phyloP scores from a whole-genome alignment of 2,888 invertebrate species.

The Drosophila testacea region DNA sequence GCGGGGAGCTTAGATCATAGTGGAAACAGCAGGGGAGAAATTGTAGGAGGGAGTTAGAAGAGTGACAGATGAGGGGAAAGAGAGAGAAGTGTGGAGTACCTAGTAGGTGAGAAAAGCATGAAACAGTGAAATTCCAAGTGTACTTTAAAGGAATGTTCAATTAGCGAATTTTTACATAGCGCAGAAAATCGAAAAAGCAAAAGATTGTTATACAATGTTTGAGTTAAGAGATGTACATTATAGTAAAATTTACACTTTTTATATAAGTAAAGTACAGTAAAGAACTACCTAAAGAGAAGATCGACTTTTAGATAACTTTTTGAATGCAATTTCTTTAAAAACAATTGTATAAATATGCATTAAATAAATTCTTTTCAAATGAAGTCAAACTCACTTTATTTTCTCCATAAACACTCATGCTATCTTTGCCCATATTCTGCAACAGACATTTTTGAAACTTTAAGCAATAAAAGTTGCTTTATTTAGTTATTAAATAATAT shows the following conservation, averaged over 20 bases:
- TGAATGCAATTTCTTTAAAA: no score
- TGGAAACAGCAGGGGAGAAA: constrained; percentile 4
- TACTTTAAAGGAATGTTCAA: constrained; percentile 45
- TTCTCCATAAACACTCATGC: no score
- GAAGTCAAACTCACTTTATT: no score
- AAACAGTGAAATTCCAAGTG: constrained; percentile 47
- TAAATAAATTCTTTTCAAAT: no score
- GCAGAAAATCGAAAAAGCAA: not conserved
- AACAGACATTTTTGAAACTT: no score
- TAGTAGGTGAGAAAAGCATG: constrained; percentile 4
- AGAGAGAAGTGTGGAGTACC: not conserved
- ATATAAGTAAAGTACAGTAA: not conserved
- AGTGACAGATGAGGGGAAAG: not conserved
- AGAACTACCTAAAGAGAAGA: no score
- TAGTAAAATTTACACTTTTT: no score
- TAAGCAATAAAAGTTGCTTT: no score
- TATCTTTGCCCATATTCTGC: no score
- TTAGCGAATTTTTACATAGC: constrained; percentile 25
- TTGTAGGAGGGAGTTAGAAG: not conserved
- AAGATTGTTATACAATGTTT: constrained; percentile 12
- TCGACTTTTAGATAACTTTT: no score
- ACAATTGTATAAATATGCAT: no score
- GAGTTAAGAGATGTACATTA: not conserved
- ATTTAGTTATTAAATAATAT: no score
- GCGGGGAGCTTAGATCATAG: constrained; percentile 29